Evolutionary conservation across 2,888 invertebrate genomes (phyloP).

Genomic region (Troides aeacus): DNA sequence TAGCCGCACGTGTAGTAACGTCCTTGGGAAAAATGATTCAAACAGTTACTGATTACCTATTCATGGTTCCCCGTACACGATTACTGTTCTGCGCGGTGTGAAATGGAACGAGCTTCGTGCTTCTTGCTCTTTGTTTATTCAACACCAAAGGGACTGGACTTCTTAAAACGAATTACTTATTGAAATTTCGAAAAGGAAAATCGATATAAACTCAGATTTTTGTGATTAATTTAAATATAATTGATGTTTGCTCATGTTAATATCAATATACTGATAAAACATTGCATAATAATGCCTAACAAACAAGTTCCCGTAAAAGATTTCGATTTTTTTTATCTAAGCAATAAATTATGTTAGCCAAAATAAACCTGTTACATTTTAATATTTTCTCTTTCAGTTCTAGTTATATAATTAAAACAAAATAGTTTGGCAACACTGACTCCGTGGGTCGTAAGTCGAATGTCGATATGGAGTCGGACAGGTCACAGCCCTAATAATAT

Average conservation of each 20-base stretch:
- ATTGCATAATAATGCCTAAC: neutral
- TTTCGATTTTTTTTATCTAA: neutral
- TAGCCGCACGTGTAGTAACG: conserved; percentile 10
- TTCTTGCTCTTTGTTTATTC: too few species aligned
- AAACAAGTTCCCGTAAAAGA: neutral
- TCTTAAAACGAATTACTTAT: too few species aligned
- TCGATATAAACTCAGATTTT: too few species aligned
- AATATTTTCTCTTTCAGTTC: neutral
- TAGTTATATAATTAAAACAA: neutral
- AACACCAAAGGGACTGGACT: too few species aligned
- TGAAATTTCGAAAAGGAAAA: too few species aligned
- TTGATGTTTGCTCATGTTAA: too few species aligned
- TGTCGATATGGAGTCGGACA: conserved; percentile 6
- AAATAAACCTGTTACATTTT: neutral
- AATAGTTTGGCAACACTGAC: neutral
- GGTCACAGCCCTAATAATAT: conserved; percentile 18
- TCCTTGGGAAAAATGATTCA: conserved; percentile 28
- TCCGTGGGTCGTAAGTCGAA: neutral
- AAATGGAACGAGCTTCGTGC: neutral
- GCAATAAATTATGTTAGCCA: neutral
- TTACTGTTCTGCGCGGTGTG: neutral
- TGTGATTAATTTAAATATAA: too few species aligned
- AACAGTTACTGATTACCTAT: conserved; percentile 23
- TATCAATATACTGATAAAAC: neutral
- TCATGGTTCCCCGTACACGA: conserved; percentile 18